Evolutionary conservation across 2,797 vertebrate genomes (phyloP), one percentile per base, ranked within the genome.

Genomic region (Pelodytes ibericus): DNA sequence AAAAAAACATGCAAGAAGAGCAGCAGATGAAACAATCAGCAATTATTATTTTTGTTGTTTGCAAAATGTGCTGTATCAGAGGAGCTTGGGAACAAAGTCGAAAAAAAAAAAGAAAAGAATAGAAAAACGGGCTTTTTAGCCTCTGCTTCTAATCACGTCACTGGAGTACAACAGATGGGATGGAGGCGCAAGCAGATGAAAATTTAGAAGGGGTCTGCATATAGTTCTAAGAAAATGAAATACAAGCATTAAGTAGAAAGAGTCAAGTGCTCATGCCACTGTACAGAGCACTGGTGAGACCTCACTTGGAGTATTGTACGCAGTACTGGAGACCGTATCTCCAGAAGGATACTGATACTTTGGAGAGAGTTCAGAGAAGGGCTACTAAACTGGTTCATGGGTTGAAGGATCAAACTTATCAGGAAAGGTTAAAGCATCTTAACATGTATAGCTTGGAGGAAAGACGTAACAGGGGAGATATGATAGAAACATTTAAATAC

Each of bases 1-100:
- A 85, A 86, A 82, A 83, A 90, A 85, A 81, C 81, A 72, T 29
- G 80, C 84, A 83, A 86, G 86, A 86, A 85, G 84, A 89, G 81
- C 84, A 82, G 77, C 82, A 82, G 82, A 82, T 85, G 82, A 87
- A 83, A 85, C 72, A 79, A 72, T 73, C 76, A 62, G 70, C 76
- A 73, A 72, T 73, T 79, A 77, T 77, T 77, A 73, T 79, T 79
- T 73, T 79, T 73, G 70, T 79, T 73, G 68, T 79, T 62, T 60
- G 75, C 24, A 33, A 78, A 78, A 72, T 72, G 75, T 78, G 70
- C 76, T 79, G 76, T 73, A 73, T 79, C 76, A 79, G 76, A 79
- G 64, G 70, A 68, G 75, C 60, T 60, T 41, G 75, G 75, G 69
- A 78, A 72, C 61, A 72, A 67, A 78, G 69, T 78, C 1, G 29